Percentiles rank a stretch among this genome's conserved stretches.
phyloP scores from a whole-genome alignment of 1,140 invertebrate species.

The Diabrotica undecimpunctata region DNA sequence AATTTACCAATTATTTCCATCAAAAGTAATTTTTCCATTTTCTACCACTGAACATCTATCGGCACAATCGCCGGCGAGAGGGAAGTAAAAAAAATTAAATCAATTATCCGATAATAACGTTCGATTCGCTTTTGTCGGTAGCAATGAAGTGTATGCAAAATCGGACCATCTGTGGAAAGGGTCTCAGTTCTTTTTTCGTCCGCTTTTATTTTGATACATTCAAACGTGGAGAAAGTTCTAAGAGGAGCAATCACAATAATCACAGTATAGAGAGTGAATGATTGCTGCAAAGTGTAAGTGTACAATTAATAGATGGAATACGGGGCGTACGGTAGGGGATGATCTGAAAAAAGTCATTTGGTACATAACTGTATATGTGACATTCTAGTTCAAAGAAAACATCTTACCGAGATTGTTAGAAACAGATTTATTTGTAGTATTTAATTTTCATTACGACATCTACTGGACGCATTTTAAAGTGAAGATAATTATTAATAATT shows the following conservation, averaged over 20 bases:
- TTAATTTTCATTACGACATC: no score
- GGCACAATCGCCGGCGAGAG: background rate
- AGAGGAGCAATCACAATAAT: conserved; percentile 26
- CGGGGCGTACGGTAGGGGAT: background rate
- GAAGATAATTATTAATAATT: no score
- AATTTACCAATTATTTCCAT: background rate
- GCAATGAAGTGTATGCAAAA: background rate
- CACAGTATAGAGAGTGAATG: conserved; percentile 24
- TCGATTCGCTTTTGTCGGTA: background rate
- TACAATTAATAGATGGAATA: conserved; percentile 17
- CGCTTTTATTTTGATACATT: background rate
- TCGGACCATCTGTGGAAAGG: background rate
- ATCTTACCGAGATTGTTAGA: no score
- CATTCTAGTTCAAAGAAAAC: no score
- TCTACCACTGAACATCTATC: background rate
- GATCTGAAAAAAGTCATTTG: background rate
- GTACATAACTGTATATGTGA: background rate
- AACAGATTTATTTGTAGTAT: no score
- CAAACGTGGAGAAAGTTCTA: background rate
- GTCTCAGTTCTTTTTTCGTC: background rate
- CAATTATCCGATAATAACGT: background rate
- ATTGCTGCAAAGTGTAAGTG: conserved; percentile 25
- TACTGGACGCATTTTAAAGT: no score
- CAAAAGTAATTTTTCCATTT: background rate
- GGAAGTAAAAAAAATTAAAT: background rate